Evolutionary conservation across 2,888 invertebrate species (phyloP).

Genomic region (Baronia brevicornis): DNA sequence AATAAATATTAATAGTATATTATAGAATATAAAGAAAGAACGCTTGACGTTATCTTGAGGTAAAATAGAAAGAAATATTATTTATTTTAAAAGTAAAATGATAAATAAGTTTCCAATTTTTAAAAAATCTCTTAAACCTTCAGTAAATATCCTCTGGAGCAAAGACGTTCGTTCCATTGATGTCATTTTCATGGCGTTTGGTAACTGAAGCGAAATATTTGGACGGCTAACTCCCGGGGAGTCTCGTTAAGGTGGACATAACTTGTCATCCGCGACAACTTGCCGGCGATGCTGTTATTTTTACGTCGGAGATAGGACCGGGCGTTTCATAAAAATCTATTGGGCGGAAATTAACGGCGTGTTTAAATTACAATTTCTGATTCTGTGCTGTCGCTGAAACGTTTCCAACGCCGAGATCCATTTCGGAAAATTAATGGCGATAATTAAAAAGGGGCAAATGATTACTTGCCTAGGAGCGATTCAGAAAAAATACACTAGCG

Average conservation of each 20-base stretch:
- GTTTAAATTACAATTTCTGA: slow-evolving; percentile 13
- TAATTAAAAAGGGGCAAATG: too few species aligned
- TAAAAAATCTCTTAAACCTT: too few species aligned
- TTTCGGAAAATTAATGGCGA: too few species aligned
- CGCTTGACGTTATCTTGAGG: too few species aligned
- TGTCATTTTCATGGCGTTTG: slow-evolving; percentile 4
- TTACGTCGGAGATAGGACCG: slow-evolving; percentile 11
- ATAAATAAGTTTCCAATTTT: too few species aligned
- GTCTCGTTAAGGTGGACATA: slow-evolving; percentile 9
- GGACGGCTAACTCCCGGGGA: slow-evolving; percentile 2
- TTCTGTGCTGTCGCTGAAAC: slow-evolving; percentile 1
- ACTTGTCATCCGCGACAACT: slow-evolving; percentile 7
- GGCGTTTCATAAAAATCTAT: slow-evolving; percentile 16
- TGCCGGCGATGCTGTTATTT: slow-evolving; percentile 8
- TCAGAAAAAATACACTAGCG: too few species aligned
- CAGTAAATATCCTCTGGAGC: slow-evolving; percentile 3
- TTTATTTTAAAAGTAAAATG: slow-evolving; percentile 17
- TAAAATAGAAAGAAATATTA: slow-evolving; percentile 15
- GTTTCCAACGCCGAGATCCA: slow-evolving; percentile 4
- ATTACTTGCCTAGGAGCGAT: too few species aligned
- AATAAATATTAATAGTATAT: too few species aligned
- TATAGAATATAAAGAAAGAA: too few species aligned
- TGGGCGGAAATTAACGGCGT: slow-evolving; percentile 15
- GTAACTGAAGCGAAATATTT: slow-evolving; percentile 10
- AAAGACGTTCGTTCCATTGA: slow-evolving; percentile 1